phyloP scores from a whole-genome alignment of 2,113 vertebrate genomes.

The Thalassarche chlororhynchos region DNA sequence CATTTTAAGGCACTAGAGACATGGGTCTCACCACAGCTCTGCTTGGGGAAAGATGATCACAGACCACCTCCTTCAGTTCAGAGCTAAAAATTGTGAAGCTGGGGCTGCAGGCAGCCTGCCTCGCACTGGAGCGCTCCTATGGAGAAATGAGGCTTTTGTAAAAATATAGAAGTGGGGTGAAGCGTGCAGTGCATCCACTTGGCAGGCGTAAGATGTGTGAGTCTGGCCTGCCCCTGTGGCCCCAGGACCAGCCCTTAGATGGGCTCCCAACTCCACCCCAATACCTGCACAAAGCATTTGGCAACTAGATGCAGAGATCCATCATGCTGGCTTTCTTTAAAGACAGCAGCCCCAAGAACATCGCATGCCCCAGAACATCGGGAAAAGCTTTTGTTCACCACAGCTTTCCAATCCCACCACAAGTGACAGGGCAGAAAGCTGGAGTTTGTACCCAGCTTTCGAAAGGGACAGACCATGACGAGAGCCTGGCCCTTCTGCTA shows the following conservation, averaged over 20 bases:
- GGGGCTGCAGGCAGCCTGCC: background rate
- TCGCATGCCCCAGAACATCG: rapidly evolving
- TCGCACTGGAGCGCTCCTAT: rapidly evolving
- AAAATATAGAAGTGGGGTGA: rapidly evolving
- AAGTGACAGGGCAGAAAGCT: background rate
- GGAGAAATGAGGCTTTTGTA: rapidly evolving
- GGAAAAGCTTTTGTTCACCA: background rate
- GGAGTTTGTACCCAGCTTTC: slow-evolving; percentile 41
- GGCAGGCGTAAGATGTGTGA: rapidly evolving
- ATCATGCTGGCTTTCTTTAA: rapidly evolving
- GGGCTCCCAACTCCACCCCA: background rate
- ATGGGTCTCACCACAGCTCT: rapidly evolving
- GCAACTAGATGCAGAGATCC: background rate
- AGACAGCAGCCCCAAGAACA: background rate
- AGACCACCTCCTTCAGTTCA: background rate
- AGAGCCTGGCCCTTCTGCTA: slow-evolving; percentile 62
- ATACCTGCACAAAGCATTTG: background rate
- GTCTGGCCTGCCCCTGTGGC: no score
- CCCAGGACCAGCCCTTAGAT: background rate
- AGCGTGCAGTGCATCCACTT: rapidly evolving
- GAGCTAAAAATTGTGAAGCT: background rate
- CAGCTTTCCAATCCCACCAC: background rate
- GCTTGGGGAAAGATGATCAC: background rate
- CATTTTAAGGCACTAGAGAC: background rate
- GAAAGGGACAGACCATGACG: background rate